Percentiles rank a stretch among this genome's conserved stretches.
These are phyloP conservation scores for Pyrrhia umbra DNA, from an alignment of 2,888 invertebrate genomes.

Conservation along the genomic window DNA sequence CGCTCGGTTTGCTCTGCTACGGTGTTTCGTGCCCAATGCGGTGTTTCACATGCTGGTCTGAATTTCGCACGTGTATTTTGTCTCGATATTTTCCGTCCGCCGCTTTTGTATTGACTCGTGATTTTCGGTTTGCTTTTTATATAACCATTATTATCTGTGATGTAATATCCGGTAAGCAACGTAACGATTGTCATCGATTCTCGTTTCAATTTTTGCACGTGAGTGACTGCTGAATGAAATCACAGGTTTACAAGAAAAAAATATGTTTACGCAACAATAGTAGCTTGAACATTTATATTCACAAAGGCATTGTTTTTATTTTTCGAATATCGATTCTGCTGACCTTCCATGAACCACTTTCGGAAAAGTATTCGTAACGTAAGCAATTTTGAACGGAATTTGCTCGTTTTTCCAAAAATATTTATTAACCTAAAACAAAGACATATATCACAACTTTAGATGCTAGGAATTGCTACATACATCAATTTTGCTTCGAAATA, in stretches of 20 bases:
- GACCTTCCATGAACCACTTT: no score
- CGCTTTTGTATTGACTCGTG: neutral
- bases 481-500: no score
- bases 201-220: neutral
- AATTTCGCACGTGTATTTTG: conserved; percentile 8
- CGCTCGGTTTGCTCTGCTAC: conserved; percentile 10
- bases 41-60: neutral
- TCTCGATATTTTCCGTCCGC: neutral
- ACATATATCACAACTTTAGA: no score
- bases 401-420: no score
- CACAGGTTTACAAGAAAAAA: conserved; percentile 4
- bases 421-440: no score
- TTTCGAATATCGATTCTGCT: no score
- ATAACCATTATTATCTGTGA: neutral
- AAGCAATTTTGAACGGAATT: no score
- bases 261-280: neutral
- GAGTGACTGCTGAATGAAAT: neutral
- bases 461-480: no score
- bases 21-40: conserved; percentile 11
- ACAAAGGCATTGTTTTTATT: neutral
- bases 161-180: conserved; percentile 10
- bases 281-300: neutral
- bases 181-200: neutral
- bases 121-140: neutral
- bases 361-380: no score